These are phyloP conservation scores for Eudasyphora cyanicolor DNA, from an alignment of 2,888 invertebrate species.

Conservation along the genomic window DNA sequence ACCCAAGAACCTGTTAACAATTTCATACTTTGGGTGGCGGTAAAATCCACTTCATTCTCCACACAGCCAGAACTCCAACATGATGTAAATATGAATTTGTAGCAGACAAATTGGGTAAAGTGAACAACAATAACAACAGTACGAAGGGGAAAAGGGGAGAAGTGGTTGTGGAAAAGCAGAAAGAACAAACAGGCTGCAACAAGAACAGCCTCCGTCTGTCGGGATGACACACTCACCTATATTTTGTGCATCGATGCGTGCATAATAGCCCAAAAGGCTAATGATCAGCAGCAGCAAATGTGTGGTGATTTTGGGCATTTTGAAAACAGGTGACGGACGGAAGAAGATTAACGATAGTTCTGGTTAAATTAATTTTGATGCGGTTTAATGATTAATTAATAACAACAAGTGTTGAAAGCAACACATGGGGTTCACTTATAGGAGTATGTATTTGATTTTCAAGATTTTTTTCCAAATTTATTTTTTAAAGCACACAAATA, in stretches of 20 bases:
- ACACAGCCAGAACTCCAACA: constrained; percentile 22
- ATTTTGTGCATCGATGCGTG: constrained; percentile 76
- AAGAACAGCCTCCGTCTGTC: background rate
- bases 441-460: background rate
- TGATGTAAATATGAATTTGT: constrained; percentile 32
- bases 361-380: background rate
- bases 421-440: constrained; percentile 2
- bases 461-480: background rate
- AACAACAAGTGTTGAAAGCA: background rate
- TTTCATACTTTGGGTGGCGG: constrained; percentile 6
- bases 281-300: constrained; percentile 69
- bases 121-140: background rate
- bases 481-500: too few species aligned
- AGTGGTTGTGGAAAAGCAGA: background rate
- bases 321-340: constrained; percentile 20
- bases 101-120: constrained; percentile 2
- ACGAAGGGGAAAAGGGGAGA: too few species aligned
- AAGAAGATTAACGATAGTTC: background rate
- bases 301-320: constrained; percentile 67
- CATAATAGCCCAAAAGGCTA: constrained; percentile 70
- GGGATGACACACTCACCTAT: constrained; percentile 77
- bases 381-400: background rate
- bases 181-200: constrained; percentile 12
- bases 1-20: constrained; percentile 48
- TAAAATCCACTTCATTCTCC: too few species aligned